Evolutionary conservation across 2,797 vertebrate species (phyloP).

Genomic region (Tapera naevia): DNA sequence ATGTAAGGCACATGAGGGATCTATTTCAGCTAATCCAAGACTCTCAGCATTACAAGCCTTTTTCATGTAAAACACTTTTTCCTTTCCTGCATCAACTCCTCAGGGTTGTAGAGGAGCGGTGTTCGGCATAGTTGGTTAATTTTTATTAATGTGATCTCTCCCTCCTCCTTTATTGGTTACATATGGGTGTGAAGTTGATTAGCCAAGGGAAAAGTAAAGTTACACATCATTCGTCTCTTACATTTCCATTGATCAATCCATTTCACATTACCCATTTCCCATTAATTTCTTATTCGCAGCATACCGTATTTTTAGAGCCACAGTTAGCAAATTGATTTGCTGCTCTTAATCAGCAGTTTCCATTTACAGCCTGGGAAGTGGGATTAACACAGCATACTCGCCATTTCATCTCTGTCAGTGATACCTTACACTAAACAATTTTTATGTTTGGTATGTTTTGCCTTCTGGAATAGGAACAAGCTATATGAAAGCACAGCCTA

Average conservation of each 20-base stretch:
- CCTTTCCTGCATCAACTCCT: not conserved
- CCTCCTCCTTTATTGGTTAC: slow-evolving; percentile 14
- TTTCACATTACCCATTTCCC: slow-evolving; percentile 19
- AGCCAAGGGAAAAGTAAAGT: slow-evolving; percentile 38
- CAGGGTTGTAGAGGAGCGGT: not conserved
- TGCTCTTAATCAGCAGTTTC: slow-evolving; percentile 54
- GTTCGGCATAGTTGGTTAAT: not conserved
- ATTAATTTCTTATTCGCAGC: slow-evolving; percentile 50
- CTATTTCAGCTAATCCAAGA: not conserved
- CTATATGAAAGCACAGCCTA: not conserved
- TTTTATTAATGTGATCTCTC: slow-evolving; percentile 18
- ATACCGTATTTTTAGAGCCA: slow-evolving; percentile 45
- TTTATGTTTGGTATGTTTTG: not conserved
- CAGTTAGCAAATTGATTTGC: slow-evolving; percentile 46
- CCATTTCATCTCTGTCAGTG: slow-evolving; percentile 18
- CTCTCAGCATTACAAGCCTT: not conserved
- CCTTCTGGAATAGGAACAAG: not conserved
- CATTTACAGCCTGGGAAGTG: slow-evolving; percentile 3
- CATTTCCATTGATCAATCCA: slow-evolving; percentile 37
- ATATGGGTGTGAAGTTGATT: not conserved
- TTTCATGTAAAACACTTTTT: not conserved
- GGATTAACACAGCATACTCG: slow-evolving; percentile 27
- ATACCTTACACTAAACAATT: slow-evolving; percentile 8
- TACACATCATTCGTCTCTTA: slow-evolving; percentile 42
- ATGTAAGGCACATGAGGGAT: not conserved